Base-by-base conservation (phyloP, 2,888 invertebrate species). In the Drosophila atripex region DNA sequence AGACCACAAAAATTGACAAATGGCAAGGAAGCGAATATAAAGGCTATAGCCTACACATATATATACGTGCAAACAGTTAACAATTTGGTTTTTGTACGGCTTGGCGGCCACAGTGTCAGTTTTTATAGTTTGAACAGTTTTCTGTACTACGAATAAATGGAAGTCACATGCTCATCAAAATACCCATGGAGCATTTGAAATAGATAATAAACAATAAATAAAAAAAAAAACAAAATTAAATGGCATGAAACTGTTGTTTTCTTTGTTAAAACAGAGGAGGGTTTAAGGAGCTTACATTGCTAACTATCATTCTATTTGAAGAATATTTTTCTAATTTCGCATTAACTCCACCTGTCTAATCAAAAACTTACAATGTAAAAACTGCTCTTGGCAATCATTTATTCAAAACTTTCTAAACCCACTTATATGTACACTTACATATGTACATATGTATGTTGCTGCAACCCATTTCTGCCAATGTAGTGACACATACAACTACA, bases 401-500 rank as follows among this genome's bases (percentile, higher is more conserved):
- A 7, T 35, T n/a, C n/a, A n/a, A 35, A 43, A 12, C 43, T 43
- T 43, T 43, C 43, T 43, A 9, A 11, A 16, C 28, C 3, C 9
- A 2, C 2, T 38, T n/a, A 25, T 25, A 49, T 21, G 12, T 14
- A 43, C 18, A 18, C n/a, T n/a, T 18, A 18, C 18, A 18, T 18
- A 1, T 2, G 2, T 18, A 23, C 21, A 23, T 23, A 23, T 4
- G 4, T 4, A 21, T 21, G 7, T 39, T 5, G 8, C 18, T 41
- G 38, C 38, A 14, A 43, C 25, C 11, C 16, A 16, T 16, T 14
- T 28, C 39, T 16, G 4, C 38, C 23, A 11, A 9, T 51, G 16
- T 39, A 28, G 30, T 47, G 64, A 76, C 55, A 55, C 77, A 78
- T 68, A 75, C 77, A 77, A 73, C 76, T 73, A 80, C 68, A 75